These are phyloP conservation scores for Poecilia latipinna DNA, from an alignment of 2,113 vertebrate species.

Conservation along the genomic window DNA sequence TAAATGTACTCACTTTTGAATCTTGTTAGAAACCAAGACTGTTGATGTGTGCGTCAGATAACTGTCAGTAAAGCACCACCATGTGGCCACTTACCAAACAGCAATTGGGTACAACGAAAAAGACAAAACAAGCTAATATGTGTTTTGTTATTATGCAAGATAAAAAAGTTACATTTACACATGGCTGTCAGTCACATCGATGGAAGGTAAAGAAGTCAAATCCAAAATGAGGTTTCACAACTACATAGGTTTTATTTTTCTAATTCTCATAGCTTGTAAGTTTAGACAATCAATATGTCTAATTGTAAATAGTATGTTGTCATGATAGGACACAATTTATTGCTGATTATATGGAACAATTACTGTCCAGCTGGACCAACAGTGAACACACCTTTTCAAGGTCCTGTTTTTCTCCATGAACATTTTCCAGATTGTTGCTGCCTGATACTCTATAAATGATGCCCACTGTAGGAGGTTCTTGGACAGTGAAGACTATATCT, in stretches of 20 bases:
- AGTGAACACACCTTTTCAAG: constrained; percentile 30
- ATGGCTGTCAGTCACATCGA: background rate
- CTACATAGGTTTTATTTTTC: background rate
- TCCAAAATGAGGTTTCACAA: background rate
- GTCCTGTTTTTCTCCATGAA: constrained; percentile 24
- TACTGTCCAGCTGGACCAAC: background rate
- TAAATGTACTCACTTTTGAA: background rate
- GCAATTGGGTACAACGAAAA: background rate
- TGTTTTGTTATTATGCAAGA: background rate
- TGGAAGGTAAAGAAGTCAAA: background rate
- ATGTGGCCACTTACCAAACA: background rate
- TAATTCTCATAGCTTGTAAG: background rate
- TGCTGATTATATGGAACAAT: background rate
- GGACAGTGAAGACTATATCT: constrained; percentile 82
- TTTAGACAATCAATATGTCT: background rate
- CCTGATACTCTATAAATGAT: constrained; percentile 72
- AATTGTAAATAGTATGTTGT: background rate
- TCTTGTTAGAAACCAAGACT: background rate
- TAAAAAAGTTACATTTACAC: background rate
- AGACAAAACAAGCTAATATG: background rate
- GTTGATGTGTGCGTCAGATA: background rate
- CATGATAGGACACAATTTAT: background rate
- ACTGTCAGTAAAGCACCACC: background rate
- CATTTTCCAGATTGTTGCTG: constrained; percentile 33
- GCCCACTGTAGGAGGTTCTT: constrained; percentile 76